Conservation (phyloP, 2,113 vertebrate genomes). For the Passer montanus region DNA sequence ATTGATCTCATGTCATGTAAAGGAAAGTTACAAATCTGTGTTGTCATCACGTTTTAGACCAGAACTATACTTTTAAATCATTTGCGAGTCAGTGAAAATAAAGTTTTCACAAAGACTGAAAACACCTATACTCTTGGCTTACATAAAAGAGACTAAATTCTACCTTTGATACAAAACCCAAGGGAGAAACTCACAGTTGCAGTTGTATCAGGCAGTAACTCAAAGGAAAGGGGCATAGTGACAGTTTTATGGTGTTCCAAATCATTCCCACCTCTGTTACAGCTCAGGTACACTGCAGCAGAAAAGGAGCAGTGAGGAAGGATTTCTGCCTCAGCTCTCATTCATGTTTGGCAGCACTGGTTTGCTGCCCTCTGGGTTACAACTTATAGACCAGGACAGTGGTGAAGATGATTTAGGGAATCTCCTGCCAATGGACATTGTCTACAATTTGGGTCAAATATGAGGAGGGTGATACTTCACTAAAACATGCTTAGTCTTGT, state of each 20-base stretch:
- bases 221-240: not conserved
- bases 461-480: not conserved
- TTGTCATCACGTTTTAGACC: not conserved
- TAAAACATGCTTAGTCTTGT: not conserved
- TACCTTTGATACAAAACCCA: not conserved
- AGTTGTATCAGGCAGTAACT: not conserved
- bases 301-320: not conserved
- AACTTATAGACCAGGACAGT: not conserved
- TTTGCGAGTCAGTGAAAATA: not conserved
- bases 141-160: not conserved
- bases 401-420: not conserved
- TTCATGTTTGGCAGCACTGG: not conserved
- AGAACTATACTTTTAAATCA: not conserved
- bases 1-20: not conserved
- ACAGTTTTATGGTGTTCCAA: not conserved
- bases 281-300: not conserved
- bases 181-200: not conserved
- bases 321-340: not conserved
- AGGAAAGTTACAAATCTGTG: not conserved
- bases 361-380: not conserved
- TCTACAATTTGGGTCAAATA: not conserved
- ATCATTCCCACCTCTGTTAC: not conserved
- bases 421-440: rapidly evolving
- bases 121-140: not conserved
- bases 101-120: not conserved